phyloP scores from a whole-genome alignment of 2,797 vertebrate genomes.

The Bradypus variegatus region DNA sequence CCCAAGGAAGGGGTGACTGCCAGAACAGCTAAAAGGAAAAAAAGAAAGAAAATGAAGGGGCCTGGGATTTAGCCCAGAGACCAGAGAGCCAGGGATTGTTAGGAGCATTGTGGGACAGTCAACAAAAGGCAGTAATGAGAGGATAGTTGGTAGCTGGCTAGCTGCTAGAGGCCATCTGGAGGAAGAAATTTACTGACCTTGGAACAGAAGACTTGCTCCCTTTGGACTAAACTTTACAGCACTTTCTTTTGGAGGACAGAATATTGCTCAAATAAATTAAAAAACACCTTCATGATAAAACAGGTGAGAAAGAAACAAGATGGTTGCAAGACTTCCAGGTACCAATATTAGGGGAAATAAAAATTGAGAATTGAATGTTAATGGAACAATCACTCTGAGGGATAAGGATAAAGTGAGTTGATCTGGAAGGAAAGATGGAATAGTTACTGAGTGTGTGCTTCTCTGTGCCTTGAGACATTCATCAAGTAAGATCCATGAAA shows the following conservation, averaged over 20 bases:
- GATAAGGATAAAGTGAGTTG: neutral
- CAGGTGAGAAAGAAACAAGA: neutral
- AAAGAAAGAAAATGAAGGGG: neutral
- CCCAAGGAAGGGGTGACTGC: neutral
- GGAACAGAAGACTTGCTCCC: neutral
- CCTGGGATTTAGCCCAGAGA: neutral
- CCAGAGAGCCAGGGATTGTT: neutral
- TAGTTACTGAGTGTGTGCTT: neutral
- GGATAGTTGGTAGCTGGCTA: neutral
- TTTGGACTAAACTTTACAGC: neutral
- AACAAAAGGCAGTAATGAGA: neutral
- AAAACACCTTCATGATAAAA: neutral
- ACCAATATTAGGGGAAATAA: neutral
- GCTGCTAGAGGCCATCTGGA: slow-evolving; percentile 6
- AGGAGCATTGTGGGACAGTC: neutral
- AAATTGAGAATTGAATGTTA: neutral
- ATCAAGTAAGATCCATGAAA: neutral
- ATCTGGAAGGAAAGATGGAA: neutral
- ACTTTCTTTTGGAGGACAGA: neutral
- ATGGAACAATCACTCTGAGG: neutral
- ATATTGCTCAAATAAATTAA: slow-evolving; percentile 16
- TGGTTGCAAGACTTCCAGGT: neutral
- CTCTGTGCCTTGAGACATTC: neutral
- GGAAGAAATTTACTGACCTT: neutral
- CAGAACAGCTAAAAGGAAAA: neutral